A percentile compares a stretch with the other conserved stretches of the same genome.
Evolutionary conservation across 1,140 invertebrate genomes (phyloP).

Genomic region (Euwallacea fornicatus): DNA sequence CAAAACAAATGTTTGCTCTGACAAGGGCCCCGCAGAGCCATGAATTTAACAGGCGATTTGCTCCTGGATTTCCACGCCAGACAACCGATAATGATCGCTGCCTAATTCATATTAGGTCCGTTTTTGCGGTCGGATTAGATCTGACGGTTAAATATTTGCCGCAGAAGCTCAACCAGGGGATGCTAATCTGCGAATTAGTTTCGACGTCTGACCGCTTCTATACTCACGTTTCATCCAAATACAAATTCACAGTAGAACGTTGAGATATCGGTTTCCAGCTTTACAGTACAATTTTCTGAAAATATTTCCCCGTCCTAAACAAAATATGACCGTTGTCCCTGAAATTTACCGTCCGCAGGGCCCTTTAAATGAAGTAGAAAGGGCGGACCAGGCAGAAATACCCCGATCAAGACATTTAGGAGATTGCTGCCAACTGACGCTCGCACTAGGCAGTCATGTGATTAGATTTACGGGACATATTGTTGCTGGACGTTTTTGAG

Average conservation of each 20-base stretch:
- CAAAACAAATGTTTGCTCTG: slow-evolving; percentile 25
- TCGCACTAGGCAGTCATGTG: slow-evolving; percentile 1
- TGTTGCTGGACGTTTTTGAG: too few species aligned
- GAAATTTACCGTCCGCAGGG: slow-evolving; percentile 24
- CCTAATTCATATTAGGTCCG: slow-evolving; percentile 7
- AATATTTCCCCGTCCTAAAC: slow-evolving; percentile 10
- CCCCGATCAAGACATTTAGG: slow-evolving; percentile 23
- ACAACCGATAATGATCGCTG: slow-evolving; percentile 14
- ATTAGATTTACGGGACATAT: slow-evolving; percentile 1
- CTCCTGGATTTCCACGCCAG: slow-evolving; percentile 15
- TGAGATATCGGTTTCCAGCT: background rate
- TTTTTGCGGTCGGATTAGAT: slow-evolving; percentile 10
- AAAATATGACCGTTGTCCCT: slow-evolving; percentile 29
- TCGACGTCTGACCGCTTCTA: background rate
- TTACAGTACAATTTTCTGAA: background rate
- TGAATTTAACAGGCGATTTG: slow-evolving; percentile 23
- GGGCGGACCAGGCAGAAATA: slow-evolving; percentile 13
- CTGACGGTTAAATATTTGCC: slow-evolving; percentile 7
- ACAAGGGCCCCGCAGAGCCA: slow-evolving; percentile 16
- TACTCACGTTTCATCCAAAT: too few species aligned
- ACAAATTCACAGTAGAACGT: too few species aligned
- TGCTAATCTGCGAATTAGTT: too few species aligned
- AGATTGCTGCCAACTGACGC: slow-evolving; percentile 22
- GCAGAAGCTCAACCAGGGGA: too few species aligned
- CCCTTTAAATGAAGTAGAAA: slow-evolving; percentile 30